phyloP scores from a whole-genome alignment of 2,888 invertebrate species.

The Lepidonotus clava region DNA sequence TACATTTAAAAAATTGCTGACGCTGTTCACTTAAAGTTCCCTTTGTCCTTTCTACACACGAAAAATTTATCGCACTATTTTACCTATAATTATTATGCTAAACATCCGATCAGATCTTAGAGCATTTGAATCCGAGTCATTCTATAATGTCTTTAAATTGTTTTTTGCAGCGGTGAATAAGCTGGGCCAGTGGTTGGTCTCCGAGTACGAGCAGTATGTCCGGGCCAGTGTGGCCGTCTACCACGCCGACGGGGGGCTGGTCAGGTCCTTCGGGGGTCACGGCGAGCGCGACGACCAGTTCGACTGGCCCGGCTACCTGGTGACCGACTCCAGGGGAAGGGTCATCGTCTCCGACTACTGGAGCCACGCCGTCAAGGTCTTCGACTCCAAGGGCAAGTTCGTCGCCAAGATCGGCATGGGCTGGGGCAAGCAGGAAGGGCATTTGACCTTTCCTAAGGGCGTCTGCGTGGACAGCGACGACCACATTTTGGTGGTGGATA shows the following conservation, averaged over 20 bases:
- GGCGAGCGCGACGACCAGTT: conserved; percentile 28
- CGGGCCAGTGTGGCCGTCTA: not conserved
- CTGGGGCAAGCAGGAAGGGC: conserved; percentile 38
- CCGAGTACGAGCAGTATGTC: conserved; percentile 21
- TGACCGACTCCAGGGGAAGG: not conserved
- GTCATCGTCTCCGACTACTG: conserved; percentile 40
- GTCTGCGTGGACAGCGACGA: conserved; percentile 5
- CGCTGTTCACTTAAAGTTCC: too few species aligned
- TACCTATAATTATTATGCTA: too few species aligned
- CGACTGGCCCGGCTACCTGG: conserved; percentile 34
- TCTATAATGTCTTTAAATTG: too few species aligned
- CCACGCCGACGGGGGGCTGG: not conserved
- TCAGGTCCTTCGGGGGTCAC: not conserved
- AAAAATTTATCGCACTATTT: too few species aligned
- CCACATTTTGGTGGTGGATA: conserved; percentile 21
- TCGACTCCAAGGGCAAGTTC: conserved; percentile 14
- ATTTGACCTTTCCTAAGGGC: conserved; percentile 42
- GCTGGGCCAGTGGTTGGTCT: conserved; percentile 6
- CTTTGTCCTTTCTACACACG: too few species aligned
- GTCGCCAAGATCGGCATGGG: conserved; percentile 6
- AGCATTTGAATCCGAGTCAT: too few species aligned
- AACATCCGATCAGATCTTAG: too few species aligned
- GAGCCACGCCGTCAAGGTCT: conserved; percentile 33
- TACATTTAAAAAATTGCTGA: too few species aligned
- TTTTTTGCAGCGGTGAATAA: conserved; percentile 25